Conservation (phyloP, 2,797 vertebrate genomes). For the Gymnoscopelus microlampas region DNA sequence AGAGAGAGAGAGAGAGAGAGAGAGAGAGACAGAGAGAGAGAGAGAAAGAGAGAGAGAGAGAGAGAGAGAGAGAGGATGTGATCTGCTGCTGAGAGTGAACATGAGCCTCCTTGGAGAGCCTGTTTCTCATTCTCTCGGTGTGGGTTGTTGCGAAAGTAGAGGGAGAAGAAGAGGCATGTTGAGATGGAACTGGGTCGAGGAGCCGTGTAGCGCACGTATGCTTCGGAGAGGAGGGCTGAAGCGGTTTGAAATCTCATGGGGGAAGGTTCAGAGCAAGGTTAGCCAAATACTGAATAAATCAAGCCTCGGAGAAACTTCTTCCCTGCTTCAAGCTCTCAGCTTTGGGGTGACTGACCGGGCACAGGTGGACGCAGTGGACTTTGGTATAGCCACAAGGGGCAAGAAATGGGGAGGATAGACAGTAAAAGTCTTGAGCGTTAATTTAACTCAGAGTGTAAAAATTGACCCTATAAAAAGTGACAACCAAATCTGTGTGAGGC, state of each 20-base stretch:
- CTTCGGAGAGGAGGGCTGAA: constrained; percentile 70
- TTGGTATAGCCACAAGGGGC: constrained; percentile 46
- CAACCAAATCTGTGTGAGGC: constrained; percentile 4
- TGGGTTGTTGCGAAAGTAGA: constrained; percentile 72
- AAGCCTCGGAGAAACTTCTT: constrained; percentile 68
- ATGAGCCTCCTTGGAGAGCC: constrained; percentile 62
- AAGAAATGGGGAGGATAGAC: constrained; percentile 39
- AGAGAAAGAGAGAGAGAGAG: not conserved
- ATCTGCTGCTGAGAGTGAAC: constrained; percentile 57
- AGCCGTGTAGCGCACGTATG: constrained; percentile 71
- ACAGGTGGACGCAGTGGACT: constrained; percentile 84
- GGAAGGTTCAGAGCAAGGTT: constrained; percentile 95
- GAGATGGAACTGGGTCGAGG: constrained; percentile 71
- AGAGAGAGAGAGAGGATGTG: constrained; percentile 9
- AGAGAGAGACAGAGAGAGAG: no score
- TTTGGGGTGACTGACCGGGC: constrained; percentile 75
- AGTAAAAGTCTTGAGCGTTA: no score
- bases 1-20: no score
- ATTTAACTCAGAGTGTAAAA: no score
- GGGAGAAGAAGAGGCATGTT: constrained; percentile 68
- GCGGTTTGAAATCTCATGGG: constrained; percentile 85
- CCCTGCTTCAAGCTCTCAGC: constrained; percentile 69
- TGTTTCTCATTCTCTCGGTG: constrained; percentile 74
- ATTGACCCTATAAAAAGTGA: not conserved
- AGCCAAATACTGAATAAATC: constrained; percentile 98